These are phyloP conservation scores for Forficula auricularia DNA, from an alignment of 1,140 invertebrate genomes.

Conservation along the genomic window DNA sequence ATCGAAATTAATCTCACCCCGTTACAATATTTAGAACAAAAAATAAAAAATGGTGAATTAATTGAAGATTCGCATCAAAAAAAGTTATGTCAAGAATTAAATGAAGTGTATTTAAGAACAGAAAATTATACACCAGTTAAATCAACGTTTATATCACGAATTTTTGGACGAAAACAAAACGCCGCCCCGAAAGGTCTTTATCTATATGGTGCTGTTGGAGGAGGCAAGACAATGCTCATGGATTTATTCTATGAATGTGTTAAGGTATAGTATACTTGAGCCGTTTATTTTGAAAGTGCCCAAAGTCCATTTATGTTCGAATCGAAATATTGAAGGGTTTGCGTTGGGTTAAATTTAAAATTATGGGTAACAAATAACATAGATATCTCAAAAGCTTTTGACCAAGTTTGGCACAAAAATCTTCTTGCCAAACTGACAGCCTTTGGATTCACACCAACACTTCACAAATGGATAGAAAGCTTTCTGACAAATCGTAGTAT, in stretches of 20 bases:
- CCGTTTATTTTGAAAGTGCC: no score
- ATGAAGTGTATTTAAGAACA: conserved; percentile 48
- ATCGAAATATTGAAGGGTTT: no score
- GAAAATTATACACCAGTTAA: conserved; percentile 39
- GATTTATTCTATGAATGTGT: conserved; percentile 84
- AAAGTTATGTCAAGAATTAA: conserved; percentile 43
- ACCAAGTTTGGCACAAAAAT: no score
- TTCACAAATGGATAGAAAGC: no score
- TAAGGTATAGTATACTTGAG: conserved; percentile 30
- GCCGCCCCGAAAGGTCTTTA: conserved; percentile 58
- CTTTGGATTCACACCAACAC: no score
- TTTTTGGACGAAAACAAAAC: conserved; percentile 27
- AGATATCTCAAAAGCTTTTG: no score
- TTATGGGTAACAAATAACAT: no score
- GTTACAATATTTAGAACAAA: conserved; percentile 31
- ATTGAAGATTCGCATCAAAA: conserved; percentile 50
- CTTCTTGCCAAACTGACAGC: no score
- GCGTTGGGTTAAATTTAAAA: no score
- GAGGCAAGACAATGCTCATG: conserved; percentile 98
- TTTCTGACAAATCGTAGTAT: no score
- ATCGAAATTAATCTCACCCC: conserved; percentile 23
- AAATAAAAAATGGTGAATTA: conserved; percentile 41
- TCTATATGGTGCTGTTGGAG: conserved; percentile 71
- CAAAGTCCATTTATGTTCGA: no score
- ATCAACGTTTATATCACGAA: no score